phyloP scores from a whole-genome alignment of 1,140 invertebrate species.

The Pseudomyrmex pallidus region DNA sequence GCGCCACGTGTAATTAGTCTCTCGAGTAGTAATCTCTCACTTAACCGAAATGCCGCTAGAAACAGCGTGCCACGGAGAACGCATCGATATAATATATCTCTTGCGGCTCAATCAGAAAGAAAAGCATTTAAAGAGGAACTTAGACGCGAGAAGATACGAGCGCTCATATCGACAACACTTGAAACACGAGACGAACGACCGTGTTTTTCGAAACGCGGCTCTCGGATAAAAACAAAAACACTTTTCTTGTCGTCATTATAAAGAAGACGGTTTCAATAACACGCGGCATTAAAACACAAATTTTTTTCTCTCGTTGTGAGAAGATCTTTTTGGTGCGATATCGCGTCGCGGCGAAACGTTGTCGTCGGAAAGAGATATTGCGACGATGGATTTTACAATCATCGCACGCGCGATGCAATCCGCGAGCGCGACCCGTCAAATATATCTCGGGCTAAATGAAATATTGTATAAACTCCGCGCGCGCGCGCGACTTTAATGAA shows the following conservation, averaged over 20 bases:
- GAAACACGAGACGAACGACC: background rate
- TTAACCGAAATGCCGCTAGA: slow-evolving; percentile 60
- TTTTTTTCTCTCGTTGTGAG: background rate
- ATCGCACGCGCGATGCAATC: slow-evolving; percentile 31
- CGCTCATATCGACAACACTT: slow-evolving; percentile 2
- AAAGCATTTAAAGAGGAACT: slow-evolving; percentile 27
- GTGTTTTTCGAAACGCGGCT: background rate
- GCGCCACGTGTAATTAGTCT: slow-evolving; percentile 52
- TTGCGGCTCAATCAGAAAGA: background rate
- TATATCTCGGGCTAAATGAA: slow-evolving; percentile 55
- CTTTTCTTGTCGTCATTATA: background rate
- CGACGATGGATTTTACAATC: slow-evolving; percentile 26
- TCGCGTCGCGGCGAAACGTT: background rate
- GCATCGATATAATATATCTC: slow-evolving; percentile 35
- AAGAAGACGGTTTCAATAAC: too few species aligned
- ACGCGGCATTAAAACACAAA: too few species aligned
- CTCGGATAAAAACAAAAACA: slow-evolving; percentile 15
- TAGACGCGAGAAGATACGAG: background rate
- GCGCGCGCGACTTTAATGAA: slow-evolving; percentile 50
- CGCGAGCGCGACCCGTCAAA: slow-evolving; percentile 28
- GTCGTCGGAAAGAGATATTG: slow-evolving; percentile 29
- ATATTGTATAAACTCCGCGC: slow-evolving; percentile 14
- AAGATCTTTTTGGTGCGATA: background rate
- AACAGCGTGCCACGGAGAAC: slow-evolving; percentile 34
- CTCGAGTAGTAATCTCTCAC: slow-evolving; percentile 71